Base-by-base conservation (phyloP, 2,113 vertebrate species). In the Rafetus swinhoei region DNA sequence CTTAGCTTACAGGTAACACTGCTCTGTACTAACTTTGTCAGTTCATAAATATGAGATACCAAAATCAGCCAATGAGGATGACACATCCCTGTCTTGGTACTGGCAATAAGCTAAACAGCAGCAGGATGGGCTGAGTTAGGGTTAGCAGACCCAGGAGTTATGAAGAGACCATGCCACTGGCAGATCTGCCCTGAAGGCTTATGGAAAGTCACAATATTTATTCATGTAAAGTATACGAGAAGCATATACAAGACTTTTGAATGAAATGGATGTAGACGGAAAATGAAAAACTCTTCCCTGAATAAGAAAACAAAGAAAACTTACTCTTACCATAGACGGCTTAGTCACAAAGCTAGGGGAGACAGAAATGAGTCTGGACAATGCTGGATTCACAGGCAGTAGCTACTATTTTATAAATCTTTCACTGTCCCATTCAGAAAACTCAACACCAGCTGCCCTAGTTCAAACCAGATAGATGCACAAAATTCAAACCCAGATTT, bases 401-500 rank as follows among this genome's bases (percentile, higher is more conserved):
- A 18, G 18, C 52, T 4, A 72, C 21, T 55, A 35, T 54, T 86
- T 93, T 86, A 79, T 56, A 65, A 55, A 60, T 12, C n/a, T 83
- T 53, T 90, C 35, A 27, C 39, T 92, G 13, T 88, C 72, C 15
- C 24, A n/a, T 85, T 39, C 13, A n/a, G 82, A 93, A 9, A 13
- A 53, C 35, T 89, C 39, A 0, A 0, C 11, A 45, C 19, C 84
- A 32, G 27, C 87, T 80, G 45, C 13, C 84, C 86, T 74, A 52
- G n/a, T 32, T 53, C 57, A 89, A 79, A 29, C 24, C 7, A n/a
- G 84, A 0, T 4, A 24, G 25, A 0, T 7, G 29, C 60, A 84
- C 50, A 0, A 0, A 1, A 2, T 80, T 32, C 39, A 22, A 62
- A 53, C 21, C n/a, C 25, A 29, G 13, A 1, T 45, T 77, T 77